These are phyloP conservation scores for Tangara arthus DNA, from an alignment of 2,797 vertebrate genomes.

Conservation along the genomic window DNA sequence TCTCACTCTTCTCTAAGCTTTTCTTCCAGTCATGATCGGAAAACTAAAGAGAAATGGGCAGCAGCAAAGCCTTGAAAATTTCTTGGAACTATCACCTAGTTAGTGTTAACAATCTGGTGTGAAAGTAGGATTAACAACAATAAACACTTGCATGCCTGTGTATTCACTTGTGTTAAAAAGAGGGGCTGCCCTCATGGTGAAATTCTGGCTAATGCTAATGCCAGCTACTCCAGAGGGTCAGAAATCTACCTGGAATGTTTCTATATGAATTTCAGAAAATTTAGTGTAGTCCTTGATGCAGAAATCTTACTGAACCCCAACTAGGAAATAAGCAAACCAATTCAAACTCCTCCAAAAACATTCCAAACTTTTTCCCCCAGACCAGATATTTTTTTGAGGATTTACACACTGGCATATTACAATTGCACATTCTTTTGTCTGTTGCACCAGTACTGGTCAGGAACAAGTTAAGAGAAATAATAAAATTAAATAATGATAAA, in stretches of 20 bases:
- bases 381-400: neutral
- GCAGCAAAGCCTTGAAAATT: neutral
- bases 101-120: neutral
- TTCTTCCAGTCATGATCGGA: neutral
- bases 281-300: neutral
- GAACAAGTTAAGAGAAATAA: neutral
- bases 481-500: neutral
- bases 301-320: neutral
- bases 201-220: neutral
- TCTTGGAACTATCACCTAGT: neutral
- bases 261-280: neutral
- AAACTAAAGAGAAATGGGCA: neutral
- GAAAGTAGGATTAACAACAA: neutral
- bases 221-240: neutral
- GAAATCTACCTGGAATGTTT: neutral
- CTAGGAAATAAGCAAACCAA: neutral
- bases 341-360: neutral
- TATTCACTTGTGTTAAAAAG: neutral
- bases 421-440: neutral
- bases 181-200: neutral
- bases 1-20: neutral
- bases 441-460: neutral
- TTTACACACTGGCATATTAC: neutral
- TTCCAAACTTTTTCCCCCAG: fast-evolving
- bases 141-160: neutral